phyloP scores from a whole-genome alignment of 2,113 vertebrate species.

The Tamias sibiricus region DNA sequence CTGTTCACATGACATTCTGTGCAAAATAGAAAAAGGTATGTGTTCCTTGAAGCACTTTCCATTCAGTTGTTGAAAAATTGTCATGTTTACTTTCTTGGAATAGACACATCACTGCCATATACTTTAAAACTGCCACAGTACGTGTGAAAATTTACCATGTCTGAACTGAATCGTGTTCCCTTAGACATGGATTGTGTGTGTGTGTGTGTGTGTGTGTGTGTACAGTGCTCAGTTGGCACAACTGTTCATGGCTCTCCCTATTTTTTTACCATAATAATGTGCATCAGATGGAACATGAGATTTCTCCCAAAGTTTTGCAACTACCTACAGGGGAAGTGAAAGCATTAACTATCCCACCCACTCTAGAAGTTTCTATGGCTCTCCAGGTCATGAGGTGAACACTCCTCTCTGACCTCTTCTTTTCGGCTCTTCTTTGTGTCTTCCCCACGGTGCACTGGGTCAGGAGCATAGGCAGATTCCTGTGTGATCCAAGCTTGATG shows the following conservation, averaged over 20 bases:
- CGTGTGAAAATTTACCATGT: background rate
- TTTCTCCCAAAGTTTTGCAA: background rate
- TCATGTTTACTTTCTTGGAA: background rate
- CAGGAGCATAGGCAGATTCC: background rate
- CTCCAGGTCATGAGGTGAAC: background rate
- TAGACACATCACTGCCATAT: background rate
- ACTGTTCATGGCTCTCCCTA: background rate
- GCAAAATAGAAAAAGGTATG: background rate
- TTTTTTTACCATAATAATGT: background rate
- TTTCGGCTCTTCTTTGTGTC: background rate
- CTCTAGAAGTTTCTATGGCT: background rate
- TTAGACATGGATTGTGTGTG: background rate
- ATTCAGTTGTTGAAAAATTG: background rate
- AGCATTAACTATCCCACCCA: background rate
- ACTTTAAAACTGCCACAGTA: background rate
- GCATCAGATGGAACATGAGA: background rate
- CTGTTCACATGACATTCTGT: background rate
- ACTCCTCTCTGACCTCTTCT: background rate
- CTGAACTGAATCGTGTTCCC: background rate
- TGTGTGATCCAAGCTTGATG: background rate
- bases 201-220: too few relatives aligned
- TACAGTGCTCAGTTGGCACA: too few relatives aligned
- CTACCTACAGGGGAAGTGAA: background rate
- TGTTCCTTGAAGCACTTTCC: background rate
- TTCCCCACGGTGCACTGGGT: background rate